phyloP scores from a whole-genome alignment of 1,140 invertebrate genomes.

The Nylanderia fulva region DNA sequence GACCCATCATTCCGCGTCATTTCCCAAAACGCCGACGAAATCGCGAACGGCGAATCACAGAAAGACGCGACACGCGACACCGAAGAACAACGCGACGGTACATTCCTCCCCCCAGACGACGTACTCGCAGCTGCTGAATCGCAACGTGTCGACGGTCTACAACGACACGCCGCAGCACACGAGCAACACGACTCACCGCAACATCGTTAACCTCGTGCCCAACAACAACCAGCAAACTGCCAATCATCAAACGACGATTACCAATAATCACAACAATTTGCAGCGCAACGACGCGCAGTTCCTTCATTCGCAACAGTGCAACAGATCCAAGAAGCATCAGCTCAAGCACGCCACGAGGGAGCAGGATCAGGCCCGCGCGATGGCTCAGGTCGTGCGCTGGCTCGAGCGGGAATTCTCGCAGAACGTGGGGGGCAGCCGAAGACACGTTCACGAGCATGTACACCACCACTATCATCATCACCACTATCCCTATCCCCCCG shows the following conservation, averaged over 20 bases:
- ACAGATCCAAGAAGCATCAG: slow-evolving; percentile 86
- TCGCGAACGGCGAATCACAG: slow-evolving; percentile 71
- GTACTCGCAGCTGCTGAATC: slow-evolving; percentile 71
- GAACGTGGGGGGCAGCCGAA: slow-evolving; percentile 79
- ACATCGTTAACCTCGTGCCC: slow-evolving; percentile 54
- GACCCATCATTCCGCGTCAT: slow-evolving; percentile 72
- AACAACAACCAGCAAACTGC: slow-evolving; percentile 62
- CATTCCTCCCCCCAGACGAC: slow-evolving; percentile 70
- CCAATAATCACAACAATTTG: slow-evolving; percentile 76
- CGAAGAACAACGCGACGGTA: slow-evolving; percentile 57
- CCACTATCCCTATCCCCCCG: slow-evolving; percentile 90
- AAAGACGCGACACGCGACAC: slow-evolving; percentile 69
- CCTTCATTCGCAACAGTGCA: slow-evolving; percentile 74
- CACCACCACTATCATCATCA: slow-evolving; percentile 91
- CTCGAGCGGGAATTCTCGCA: slow-evolving; percentile 87
- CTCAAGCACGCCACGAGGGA: slow-evolving; percentile 89
- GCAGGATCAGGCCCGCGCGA: slow-evolving; percentile 90
- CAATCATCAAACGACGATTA: slow-evolving; percentile 58
- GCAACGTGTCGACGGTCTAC: slow-evolving; percentile 59
- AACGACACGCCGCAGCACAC: slow-evolving; percentile 26
- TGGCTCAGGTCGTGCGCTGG: slow-evolving; percentile 89
- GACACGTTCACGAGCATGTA: slow-evolving; percentile 93
- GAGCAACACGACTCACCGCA: slow-evolving; percentile 35
- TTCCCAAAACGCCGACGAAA: slow-evolving; percentile 78
- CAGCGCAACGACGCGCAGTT: slow-evolving; percentile 76